Percentiles rank a stretch among this genome's conserved stretches.
phyloP scores from a whole-genome alignment of 2,797 vertebrate genomes.

The Halcyon chelicuti region DNA sequence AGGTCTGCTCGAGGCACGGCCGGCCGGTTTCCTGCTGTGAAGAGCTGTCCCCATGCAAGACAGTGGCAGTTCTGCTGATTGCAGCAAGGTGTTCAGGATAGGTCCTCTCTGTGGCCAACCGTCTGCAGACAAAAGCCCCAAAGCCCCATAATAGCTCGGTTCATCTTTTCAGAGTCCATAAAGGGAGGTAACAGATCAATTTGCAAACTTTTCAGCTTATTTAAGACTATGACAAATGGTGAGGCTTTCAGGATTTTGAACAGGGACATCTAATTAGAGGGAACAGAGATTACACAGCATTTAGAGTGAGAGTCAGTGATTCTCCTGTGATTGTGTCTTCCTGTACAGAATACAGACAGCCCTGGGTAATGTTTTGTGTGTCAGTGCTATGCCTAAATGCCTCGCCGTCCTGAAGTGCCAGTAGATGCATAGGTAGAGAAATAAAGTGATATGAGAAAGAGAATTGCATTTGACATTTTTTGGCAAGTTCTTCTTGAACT shows the following conservation, averaged over 20 bases:
- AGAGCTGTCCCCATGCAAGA: background rate
- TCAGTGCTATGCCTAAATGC: background rate
- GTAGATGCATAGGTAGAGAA: background rate
- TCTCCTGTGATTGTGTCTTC: background rate
- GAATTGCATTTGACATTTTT: background rate
- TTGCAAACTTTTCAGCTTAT: background rate
- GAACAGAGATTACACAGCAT: fast-evolving
- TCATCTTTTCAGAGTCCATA: background rate
- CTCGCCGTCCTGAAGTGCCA: background rate
- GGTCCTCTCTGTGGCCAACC: background rate
- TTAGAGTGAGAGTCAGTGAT: background rate
- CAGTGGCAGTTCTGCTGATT: background rate
- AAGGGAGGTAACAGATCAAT: background rate
- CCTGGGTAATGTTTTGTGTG: background rate
- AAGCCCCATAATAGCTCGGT: background rate
- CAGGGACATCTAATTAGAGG: background rate
- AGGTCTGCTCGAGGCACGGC: background rate
- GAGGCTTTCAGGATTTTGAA: background rate
- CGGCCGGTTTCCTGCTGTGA: fast-evolving
- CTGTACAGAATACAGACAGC: background rate
- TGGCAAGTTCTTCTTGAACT: background rate
- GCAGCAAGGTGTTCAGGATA: background rate
- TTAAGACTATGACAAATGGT: background rate
- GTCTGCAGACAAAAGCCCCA: background rate
- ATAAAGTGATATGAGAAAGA: background rate